Evolutionary conservation across 2,888 invertebrate genomes (phyloP).

Genomic region (Elmis aenea): DNA sequence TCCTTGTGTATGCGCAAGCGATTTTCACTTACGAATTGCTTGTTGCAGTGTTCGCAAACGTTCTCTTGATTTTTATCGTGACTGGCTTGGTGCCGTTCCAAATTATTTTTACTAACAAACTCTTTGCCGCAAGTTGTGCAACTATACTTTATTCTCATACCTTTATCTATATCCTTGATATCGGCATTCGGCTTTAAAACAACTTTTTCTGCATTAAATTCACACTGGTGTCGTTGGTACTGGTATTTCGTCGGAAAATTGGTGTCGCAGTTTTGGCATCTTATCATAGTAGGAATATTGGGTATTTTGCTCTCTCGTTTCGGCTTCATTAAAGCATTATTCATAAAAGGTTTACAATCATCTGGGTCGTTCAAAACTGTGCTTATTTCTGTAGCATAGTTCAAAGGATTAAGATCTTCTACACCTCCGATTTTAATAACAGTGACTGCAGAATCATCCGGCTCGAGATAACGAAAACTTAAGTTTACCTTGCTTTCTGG

Average conservation of each 20-base stretch:
- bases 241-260: slow-evolving; percentile 47
- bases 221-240: slow-evolving; percentile 46
- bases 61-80: slow-evolving; percentile 42
- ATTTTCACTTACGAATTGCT: slow-evolving; percentile 46
- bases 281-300: slow-evolving; percentile 36
- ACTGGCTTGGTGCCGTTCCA: slow-evolving; percentile 41
- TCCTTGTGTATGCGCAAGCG: slow-evolving; percentile 45
- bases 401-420: slow-evolving; percentile 30
- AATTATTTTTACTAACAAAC: slow-evolving; percentile 44
- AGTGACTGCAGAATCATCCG: slow-evolving; percentile 30
- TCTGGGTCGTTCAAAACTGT: slow-evolving; percentile 20
- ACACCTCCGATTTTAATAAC: slow-evolving; percentile 32
- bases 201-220: slow-evolving; percentile 45
- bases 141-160: slow-evolving; percentile 39
- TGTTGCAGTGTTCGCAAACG: slow-evolving; percentile 44
- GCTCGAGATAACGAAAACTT: slow-evolving; percentile 27
- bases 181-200: slow-evolving; percentile 42
- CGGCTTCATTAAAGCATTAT: slow-evolving; percentile 1
- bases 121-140: slow-evolving; percentile 43
- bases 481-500: slow-evolving; percentile 27
- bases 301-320: slow-evolving; percentile 29
- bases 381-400: slow-evolving; percentile 28
- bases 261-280: slow-evolving; percentile 46
- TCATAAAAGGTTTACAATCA: slow-evolving; percentile 18
- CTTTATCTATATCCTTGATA: slow-evolving; percentile 39